phyloP scores from a whole-genome alignment of 2,797 vertebrate genomes.

The Semaprochilodus insignis region DNA sequence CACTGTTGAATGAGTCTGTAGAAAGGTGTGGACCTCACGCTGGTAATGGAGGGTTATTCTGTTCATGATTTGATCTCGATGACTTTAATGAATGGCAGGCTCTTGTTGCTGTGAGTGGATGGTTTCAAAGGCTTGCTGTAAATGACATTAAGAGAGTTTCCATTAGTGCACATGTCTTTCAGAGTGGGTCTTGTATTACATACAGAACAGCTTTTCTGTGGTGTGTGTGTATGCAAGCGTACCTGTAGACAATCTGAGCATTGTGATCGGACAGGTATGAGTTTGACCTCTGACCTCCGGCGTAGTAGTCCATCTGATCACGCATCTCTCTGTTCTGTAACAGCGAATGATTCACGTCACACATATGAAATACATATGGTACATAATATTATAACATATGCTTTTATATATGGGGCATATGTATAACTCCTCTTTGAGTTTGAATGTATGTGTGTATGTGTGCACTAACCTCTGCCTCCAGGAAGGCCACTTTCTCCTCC shows the following conservation, averaged over 20 bases:
- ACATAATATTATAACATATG: no score
- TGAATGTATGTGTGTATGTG: neutral
- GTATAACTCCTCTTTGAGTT: no score
- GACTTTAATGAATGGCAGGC: conserved; percentile 92
- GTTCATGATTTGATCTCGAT: conserved; percentile 87
- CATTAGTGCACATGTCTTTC: neutral
- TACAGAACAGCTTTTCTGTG: neutral
- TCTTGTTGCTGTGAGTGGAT: conserved; percentile 81
- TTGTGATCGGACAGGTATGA: conserved; percentile 58
- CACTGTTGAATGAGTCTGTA: neutral
- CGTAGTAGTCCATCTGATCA: conserved; percentile 90
- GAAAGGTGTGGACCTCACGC: neutral
- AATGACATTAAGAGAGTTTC: conserved; percentile 21
- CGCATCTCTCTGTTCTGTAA: conserved; percentile 92
- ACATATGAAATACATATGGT: no score
- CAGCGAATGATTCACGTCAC: conserved; percentile 26
- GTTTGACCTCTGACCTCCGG: conserved; percentile 75
- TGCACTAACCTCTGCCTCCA: conserved; percentile 89
- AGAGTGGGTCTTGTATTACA: neutral
- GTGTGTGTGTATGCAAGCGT: conserved; percentile 31
- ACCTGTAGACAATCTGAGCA: conserved; percentile 78
- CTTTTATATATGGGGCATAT: no score
- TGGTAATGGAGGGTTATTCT: neutral
- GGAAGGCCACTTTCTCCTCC: conserved; percentile 89
- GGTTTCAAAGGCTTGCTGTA: conserved; percentile 81